Conservation (phyloP, 2,888 invertebrate species). For the Sarcophaga subvicina region DNA sequence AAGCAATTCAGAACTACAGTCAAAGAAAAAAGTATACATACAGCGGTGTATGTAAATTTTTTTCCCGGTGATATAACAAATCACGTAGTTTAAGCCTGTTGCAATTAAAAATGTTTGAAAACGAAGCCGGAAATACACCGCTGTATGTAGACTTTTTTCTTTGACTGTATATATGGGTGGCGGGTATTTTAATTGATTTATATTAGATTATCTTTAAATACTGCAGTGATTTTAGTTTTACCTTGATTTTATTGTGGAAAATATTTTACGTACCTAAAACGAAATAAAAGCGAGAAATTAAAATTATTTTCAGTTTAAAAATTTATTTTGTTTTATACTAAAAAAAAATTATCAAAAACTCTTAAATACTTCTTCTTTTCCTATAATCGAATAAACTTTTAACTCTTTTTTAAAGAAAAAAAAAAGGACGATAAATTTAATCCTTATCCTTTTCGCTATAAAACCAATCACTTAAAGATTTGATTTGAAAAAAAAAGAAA, state of each 20-base stretch:
- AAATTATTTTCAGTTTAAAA: not conserved
- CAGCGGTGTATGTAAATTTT: too few species aligned
- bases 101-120: too few species aligned
- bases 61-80: too few species aligned
- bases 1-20: too few species aligned
- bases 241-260: not conserved
- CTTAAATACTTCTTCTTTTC: not conserved
- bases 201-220: too few species aligned
- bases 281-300: not conserved
- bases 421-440: not conserved
- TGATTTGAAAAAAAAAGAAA: not conserved
- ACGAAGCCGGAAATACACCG: too few species aligned
- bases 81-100: too few species aligned
- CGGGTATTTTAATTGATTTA: too few species aligned
- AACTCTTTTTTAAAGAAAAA: not conserved
- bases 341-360: conserved; percentile 3
- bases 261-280: not conserved
- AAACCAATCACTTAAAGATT: conserved; percentile 19
- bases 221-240: not conserved
- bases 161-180: too few species aligned
- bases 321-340: too few species aligned
- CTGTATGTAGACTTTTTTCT: too few species aligned
- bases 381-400: not conserved
- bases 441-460: not conserved
- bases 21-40: too few species aligned